Evolutionary conservation across 1,140 invertebrate genomes (phyloP).

Genomic region (Drosophila gunungcola): DNA sequence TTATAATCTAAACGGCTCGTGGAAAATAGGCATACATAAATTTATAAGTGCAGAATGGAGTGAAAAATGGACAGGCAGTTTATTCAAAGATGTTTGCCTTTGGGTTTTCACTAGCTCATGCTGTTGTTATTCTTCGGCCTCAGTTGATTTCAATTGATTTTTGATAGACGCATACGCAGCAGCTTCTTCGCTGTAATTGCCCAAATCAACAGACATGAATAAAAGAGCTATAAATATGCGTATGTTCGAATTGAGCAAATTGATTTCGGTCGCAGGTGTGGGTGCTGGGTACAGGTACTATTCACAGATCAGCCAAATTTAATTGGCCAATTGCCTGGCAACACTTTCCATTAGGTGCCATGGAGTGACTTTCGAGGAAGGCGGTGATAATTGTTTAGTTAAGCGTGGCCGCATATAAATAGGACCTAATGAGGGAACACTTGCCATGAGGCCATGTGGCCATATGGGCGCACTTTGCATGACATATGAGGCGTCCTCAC

Average conservation of each 20-base stretch:
- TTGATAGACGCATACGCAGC: conserved; percentile 27
- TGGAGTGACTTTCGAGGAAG: conserved; percentile 2
- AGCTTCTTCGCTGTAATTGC: conserved; percentile 21
- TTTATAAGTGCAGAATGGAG: conserved; percentile 51
- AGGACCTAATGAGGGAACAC: conserved; percentile 47
- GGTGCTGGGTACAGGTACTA: conserved; percentile 34
- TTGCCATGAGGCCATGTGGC: conserved; percentile 12
- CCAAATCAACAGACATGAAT: conserved; percentile 61
- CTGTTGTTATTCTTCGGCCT: conserved; percentile 22
- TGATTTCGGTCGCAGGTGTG: conserved; percentile 15
- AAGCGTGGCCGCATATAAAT: conserved; percentile 45
- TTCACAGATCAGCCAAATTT: conserved; percentile 20
- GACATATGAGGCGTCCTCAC: conserved; percentile 44
- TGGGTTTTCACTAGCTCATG: conserved; percentile 25
- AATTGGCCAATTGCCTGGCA: conserved; percentile 54
- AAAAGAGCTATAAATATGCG: conserved; percentile 51
- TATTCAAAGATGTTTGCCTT: conserved; percentile 59
- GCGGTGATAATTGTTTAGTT: conserved; percentile 43
- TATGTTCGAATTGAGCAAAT: conserved; percentile 27
- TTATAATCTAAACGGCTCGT: conserved; percentile 62
- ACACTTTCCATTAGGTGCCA: conserved; percentile 12
- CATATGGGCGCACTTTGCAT: conserved; percentile 56
- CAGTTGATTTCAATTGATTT: conserved; percentile 53
- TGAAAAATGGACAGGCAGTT: conserved; percentile 59
- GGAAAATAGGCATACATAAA: conserved; percentile 72